Evolutionary conservation across 2,797 vertebrate species (phyloP).

Genomic region (Squalus acanthias): DNA sequence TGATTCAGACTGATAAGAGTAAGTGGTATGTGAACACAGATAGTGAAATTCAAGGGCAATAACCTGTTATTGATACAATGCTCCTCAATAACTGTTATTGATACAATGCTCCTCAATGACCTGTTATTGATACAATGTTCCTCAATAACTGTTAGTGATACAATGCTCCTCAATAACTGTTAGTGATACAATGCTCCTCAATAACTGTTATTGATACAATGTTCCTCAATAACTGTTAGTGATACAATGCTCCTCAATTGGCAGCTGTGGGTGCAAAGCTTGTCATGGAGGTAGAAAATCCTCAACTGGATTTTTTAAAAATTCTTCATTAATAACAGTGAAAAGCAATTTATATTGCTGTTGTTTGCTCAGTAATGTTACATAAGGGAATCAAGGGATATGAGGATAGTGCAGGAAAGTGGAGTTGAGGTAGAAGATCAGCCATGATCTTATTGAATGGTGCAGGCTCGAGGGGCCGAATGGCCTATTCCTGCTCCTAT

Average conservation of each 20-base stretch:
- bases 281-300: not conserved
- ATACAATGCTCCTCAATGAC: not conserved
- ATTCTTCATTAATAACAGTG: not conserved
- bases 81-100: not conserved
- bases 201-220: not conserved
- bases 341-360: not conserved
- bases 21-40: not conserved
- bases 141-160: not conserved
- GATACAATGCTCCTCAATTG: too few relatives aligned
- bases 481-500: too few relatives aligned
- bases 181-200: not conserved
- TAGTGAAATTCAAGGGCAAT: not conserved
- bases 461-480: too few relatives aligned
- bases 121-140: not conserved
- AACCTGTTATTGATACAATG: not conserved
- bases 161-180: too few relatives aligned
- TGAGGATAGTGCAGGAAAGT: too few relatives aligned
- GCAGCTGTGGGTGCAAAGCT: not conserved
- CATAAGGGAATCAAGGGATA: too few relatives aligned
- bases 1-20: not conserved
- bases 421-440: too few relatives aligned
- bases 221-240: not conserved
- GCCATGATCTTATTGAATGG: too few relatives aligned
- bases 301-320: not conserved
- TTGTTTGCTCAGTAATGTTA: not conserved